Evolutionary conservation across 2,113 vertebrate genomes (phyloP), one percentile per base, ranked within the genome.

Genomic region (Amazona vittata): DNA sequence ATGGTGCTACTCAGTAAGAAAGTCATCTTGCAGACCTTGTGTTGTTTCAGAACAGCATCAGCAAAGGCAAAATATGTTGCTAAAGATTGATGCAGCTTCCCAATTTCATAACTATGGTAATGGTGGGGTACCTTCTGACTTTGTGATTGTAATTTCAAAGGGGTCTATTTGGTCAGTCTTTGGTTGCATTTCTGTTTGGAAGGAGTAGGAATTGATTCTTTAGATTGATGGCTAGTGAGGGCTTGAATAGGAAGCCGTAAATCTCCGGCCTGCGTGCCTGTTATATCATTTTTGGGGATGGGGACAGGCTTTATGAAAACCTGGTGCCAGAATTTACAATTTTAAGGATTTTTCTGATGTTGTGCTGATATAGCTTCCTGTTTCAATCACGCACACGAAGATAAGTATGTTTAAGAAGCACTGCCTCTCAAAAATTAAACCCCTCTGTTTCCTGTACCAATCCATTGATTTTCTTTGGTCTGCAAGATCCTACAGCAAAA

Each of bases 1-100:
- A 78, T 68, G 91, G 89, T 86, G 91, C 90, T 93, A 60, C 68
- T 95, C 83, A n/a, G 83, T 83, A 60, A 92, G 86, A 87, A 94
- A 96, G 94, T 87, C 31, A 59, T 93, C 84, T 76, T 37, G 4
- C 53, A 86, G 65, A 86, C 86, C 93, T 91, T 74, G 78, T 67
- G 70, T 86, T 86, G 31, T 89, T 97, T 71, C 76, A 65, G 73
- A 93, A 50, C 80, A 44, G 60, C 64, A 81, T 63, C 76, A 78
- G 57, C 2, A 0, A 75, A 85, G 39, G 62, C 67, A 84, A 78
- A 96, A 55, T 47, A 10, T 21, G 70, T 77, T 89, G 70, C 63
- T 89, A 22, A 64, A 94, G 74, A 93, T 46, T 64, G 90, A 90
- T 83, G 37, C 35, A 52, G 73, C 47, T 95, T 92, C 89, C 55